Percentiles rank a stretch among this genome's conserved stretches.
Conservation (phyloP, 2,888 invertebrate genomes). For the Drosophila trichaetosa region DNA sequence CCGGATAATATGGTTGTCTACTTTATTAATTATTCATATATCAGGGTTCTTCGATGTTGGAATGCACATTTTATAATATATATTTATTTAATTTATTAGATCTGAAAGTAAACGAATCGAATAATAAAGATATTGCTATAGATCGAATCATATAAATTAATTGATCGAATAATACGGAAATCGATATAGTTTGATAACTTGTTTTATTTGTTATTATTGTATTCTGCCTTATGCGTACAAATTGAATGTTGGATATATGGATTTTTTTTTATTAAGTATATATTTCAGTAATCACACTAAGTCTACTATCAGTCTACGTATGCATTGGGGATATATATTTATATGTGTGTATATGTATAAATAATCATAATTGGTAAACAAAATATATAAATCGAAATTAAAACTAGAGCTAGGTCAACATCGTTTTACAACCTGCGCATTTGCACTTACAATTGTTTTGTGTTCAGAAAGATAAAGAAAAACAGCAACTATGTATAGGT, state of each 20-base stretch:
- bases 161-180: not conserved
- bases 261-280: slow-evolving; percentile 36
- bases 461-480: slow-evolving; percentile 1
- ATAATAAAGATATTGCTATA: slow-evolving; percentile 4
- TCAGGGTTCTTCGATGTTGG: not conserved
- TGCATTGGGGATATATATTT: slow-evolving; percentile 56
- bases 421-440: slow-evolving; percentile 61
- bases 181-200: slow-evolving; percentile 20
- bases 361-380: slow-evolving; percentile 36
- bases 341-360: slow-evolving; percentile 17
- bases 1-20: not conserved
- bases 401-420: slow-evolving; percentile 53
- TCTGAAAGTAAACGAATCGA: slow-evolving; percentile 4
- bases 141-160: not conserved
- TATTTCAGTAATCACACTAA: slow-evolving; percentile 65
- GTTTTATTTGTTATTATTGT: slow-evolving; percentile 45
- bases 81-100: not conserved
- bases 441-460: slow-evolving; percentile 34
- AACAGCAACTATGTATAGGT: slow-evolving; percentile 7
- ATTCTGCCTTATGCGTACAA: slow-evolving; percentile 58
- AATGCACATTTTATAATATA: not conserved
- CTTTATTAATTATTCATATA: not conserved
- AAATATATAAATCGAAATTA: slow-evolving; percentile 18
- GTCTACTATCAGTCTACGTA: slow-evolving; percentile 83
- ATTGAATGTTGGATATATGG: slow-evolving; percentile 66